Base-by-base conservation (phyloP, 1,140 invertebrate genomes). In the Drosophila subpulchrella region DNA sequence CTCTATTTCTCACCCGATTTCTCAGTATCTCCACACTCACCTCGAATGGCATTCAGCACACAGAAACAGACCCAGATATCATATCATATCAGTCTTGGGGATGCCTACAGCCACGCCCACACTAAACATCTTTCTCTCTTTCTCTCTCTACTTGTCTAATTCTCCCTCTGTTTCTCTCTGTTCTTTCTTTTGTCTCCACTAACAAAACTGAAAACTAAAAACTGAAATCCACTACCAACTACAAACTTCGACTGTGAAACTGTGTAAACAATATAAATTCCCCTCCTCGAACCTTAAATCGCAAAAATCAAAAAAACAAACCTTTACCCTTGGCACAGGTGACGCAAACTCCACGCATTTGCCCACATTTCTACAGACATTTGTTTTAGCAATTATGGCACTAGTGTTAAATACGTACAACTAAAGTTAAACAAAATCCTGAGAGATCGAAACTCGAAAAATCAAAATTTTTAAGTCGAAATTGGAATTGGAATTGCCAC, bases 301-400 rank as follows among this genome's bases (percentile, higher is more conserved):
- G 24, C 30, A 50, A 30, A n/a, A 50, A 15, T 32, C 11, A 17
- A 24, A 24, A 75, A 66, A 60, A 55, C 27, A 50, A 36, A 13
- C 32, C 50, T 42, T 20, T 56, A 70, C 53, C 55, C 67, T 38
- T 79, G 42, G 78, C 75, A 72, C 84, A 91, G 90, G 90, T 78
- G 90, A 91, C 79, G 90, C 85, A 75, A 90, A 74, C 74, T 73
- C 68, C 67, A 77, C 70, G 65, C 81, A 81, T 73, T 74, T 81
- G 90, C 90, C 90, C 75, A 86, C 79, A 81, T 66, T 90, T 81
- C 68, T 83, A 61, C 90, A 91, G 75, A 79, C 78, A 70, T 61
- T 91, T 83, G 81, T 90, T 79, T 86, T 91, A 90, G 85, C 90
- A 90, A 90, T 91, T 65, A 77, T 50, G 70, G 71, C 85, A 75